Evolutionary conservation across 2,797 vertebrate genomes (phyloP), one percentile per base, ranked within the genome.

Genomic region (Neopelma chrysocephalum): DNA sequence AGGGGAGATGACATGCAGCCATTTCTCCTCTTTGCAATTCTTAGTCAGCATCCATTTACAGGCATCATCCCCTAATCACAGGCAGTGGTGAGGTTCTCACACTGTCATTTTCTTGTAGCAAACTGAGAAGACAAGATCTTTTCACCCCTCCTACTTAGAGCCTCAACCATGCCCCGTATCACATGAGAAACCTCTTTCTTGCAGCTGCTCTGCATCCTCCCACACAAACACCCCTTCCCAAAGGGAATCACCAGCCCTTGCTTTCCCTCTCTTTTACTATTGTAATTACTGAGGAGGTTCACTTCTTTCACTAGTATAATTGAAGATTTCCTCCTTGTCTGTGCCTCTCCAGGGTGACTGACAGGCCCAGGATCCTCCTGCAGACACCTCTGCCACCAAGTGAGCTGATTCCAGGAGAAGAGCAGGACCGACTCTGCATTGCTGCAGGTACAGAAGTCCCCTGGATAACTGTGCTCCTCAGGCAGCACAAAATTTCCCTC

Each of bases 361-460:
- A 72, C 29, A 72, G 26, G 26, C 42, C 68, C n/a, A 13, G 13
- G 15, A 43, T 11, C 11, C 31, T 76, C 20, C 45, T 58, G 23
- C 66, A 82, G 2, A 62, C 31, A 29, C 10, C 21, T 62, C 48
- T 3, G 2, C 31, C 11, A 15, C 13, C 1, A 1, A 54, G 31
- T 9, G 14, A 54, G 4, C 26, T 29, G 38, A 60, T 58, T 48
- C 14, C 42, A 57, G 20, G 29, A 79, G 42, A 45, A 64, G 9
- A 76, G 29, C 36, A 42, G 56, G 8, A 69, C n/a, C 1, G 0
- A 15, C 29, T 51, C 27, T 1, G 0, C 20, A 23, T 23, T 25
- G 69, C 51, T 51, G 25, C 15, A 25, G 31, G 9, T 23, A 48
- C 23, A 34, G n/a, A 64, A 86, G 32, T 13, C 12, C 15, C 36